phyloP scores from a whole-genome alignment of 1,140 invertebrate species.

The Cecropterus lyciades region DNA sequence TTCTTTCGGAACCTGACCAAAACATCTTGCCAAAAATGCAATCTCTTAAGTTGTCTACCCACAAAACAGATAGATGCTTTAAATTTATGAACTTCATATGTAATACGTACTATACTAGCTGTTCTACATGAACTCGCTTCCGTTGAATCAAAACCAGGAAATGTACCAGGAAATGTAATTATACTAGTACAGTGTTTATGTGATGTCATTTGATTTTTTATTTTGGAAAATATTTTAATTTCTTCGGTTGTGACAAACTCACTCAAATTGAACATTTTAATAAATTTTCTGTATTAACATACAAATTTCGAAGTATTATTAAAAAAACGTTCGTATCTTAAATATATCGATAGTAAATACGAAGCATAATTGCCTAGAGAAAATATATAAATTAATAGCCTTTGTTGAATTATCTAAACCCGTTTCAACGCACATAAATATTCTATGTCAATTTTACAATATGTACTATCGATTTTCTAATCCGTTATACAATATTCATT shows the following conservation, averaged over 20 bases:
- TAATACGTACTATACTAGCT: conserved; percentile 10
- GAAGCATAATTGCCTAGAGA: too few species aligned
- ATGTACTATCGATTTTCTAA: background rate
- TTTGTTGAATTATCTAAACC: too few species aligned
- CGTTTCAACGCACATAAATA: background rate
- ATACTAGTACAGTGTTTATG: background rate
- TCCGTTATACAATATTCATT: conserved; percentile 28
- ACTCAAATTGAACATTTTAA: too few species aligned
- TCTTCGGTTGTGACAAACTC: too few species aligned
- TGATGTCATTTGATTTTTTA: background rate
- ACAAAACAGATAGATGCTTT: conserved; percentile 30
- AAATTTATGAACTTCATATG: conserved; percentile 34
- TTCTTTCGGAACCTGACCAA: conserved; percentile 2
- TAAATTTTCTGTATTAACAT: too few species aligned
- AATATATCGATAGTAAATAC: too few species aligned
- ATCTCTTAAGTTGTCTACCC: conserved; percentile 33
- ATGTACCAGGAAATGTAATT: too few species aligned
- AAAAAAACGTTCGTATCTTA: too few species aligned
- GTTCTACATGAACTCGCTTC: background rate
- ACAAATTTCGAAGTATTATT: too few species aligned
- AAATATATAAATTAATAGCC: too few species aligned
- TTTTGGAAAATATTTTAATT: too few species aligned
- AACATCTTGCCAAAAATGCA: conserved; percentile 34
- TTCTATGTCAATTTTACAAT: background rate
- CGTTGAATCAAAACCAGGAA: conserved; percentile 7